Evolutionary conservation across 2,113 vertebrate species (phyloP).

Genomic region (Gulo gulo): DNA sequence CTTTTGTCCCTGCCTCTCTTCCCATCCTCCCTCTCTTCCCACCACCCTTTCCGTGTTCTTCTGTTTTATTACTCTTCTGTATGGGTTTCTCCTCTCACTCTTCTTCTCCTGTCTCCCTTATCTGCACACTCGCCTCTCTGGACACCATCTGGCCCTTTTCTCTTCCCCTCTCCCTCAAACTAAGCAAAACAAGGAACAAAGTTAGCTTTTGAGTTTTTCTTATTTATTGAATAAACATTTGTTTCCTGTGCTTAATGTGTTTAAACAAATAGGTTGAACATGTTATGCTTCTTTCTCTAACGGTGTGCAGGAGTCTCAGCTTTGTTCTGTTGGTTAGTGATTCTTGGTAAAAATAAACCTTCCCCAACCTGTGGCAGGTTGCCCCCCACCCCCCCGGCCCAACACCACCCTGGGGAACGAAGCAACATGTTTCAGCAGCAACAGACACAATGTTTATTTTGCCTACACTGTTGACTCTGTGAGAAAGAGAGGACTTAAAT

Average conservation of each 20-base stretch:
- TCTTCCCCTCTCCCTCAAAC: not conserved
- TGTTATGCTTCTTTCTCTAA: not conserved
- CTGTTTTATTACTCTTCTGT: not conserved
- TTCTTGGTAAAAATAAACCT: not conserved
- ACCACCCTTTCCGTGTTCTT: not conserved
- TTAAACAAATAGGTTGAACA: not conserved
- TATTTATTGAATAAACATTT: not conserved
- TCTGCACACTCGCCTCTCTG: not conserved
- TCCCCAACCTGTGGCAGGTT: not conserved
- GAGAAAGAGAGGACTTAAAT: not conserved
- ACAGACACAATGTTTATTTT: not conserved
- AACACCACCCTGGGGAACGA: not conserved
- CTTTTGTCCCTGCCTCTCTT: not conserved
- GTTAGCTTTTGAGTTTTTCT: not conserved
- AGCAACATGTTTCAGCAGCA: not conserved
- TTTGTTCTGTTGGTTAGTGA: not conserved
- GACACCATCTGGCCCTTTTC: not conserved
- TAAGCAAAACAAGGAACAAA: not conserved
- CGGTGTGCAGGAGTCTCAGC: not conserved
- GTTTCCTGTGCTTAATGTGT: conserved; percentile 38
- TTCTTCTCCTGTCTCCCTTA: not conserved
- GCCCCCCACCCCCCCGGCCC: fast-evolving
- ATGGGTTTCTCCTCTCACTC: not conserved
- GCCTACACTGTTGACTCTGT: not conserved
- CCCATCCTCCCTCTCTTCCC: no score